Evolutionary conservation across 2,797 vertebrate genomes (phyloP), one percentile per base, ranked within the genome.

Genomic region (Phataginus tetradactyla): DNA sequence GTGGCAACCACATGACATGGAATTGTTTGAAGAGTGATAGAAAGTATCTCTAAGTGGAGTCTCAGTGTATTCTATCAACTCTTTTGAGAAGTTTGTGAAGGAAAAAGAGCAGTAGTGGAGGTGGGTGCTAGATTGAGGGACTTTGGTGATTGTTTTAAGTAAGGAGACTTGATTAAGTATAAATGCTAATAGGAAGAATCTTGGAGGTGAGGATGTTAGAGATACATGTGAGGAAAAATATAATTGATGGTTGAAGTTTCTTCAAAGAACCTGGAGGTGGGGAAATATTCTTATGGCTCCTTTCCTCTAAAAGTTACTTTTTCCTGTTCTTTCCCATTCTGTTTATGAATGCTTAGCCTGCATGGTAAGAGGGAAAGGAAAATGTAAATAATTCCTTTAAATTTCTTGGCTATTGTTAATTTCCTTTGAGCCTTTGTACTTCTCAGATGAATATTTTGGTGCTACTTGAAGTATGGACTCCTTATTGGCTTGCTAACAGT

Each of bases 331-430:
- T 95, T 39, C 42, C 51, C 32, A 27, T 94, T 84, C 15, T 64
- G 32, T 69, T 69, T 84, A 45, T 69, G 71, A 96, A 80, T 29
- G 61, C 51, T 49, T 34, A 93, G 64, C 23, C 32, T 80, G 39
- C 34, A 59, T 81, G 55, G 5, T 84, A 90, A 72, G 25, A 93
- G 49, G 45, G 27, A 59, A 83, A 74, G 64, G 86, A 90, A 93
- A 84, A 81, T 91, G 14, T 88, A 90, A 80, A 34, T 80, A 86
- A 39, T 92, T 96, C 37, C 59, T 95, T 95, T 78, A 29, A 72
- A 61, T 72, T 92, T 91, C 59, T 83, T 77, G 79, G 37, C 53
- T 90, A 4, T 49, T 84, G 13, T 68, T 81, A n/a, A 39, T 86
- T 90, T 93, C 85, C 23, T 53, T 29, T 83, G 61, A 86, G 14